Evolutionary conservation across 2,888 invertebrate genomes (phyloP), one percentile per base, ranked within the genome.

Genomic region (Lasioglossum pauxillum): DNA sequence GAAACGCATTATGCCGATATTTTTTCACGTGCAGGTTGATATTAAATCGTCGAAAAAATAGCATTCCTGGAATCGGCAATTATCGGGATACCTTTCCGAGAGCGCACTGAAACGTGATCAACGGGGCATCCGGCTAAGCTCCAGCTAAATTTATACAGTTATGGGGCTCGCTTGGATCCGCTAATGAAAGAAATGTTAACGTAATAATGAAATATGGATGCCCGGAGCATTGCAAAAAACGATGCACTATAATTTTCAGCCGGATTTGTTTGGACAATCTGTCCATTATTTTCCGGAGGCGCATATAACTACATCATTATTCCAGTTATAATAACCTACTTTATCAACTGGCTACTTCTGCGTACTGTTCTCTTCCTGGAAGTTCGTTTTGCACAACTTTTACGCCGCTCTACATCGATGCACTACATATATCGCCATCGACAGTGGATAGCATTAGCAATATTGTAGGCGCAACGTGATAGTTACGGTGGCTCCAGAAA

Each of bases 111-210:
- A 38, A 60, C 75, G 27, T 41, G 64, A 31, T 76, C 23, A 31
- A 23, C 64, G 10, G 12, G 16, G 38, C 41, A 41, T 27, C 31
- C 31, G 41, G 19, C 38, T 60, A 64, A 27, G 41, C 23, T 69
- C 41, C 23, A 5, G 23, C 41, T 69, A 41, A 69, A 69, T 69
- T 69, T 69, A 69, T 69, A 38, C 38, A 35, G 38, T 69, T 41
- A 69, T 12, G 23, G 69, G 38, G 23, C 23, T 12, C 10, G 4
- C 14, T 5, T 2, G 19, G 69, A 38, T 69, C 23, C 69, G 41
- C 41, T 69, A 69, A 69, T 69, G 41, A 69, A 69, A 69, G 35
- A 67, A 67, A 67, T 67, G 67, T 67, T 67, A 67, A 67, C 35
- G 67, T 67, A 31, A 67, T 35, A 35, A 67, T 67, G 35, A 67